Base-by-base conservation (phyloP, 1,140 invertebrate genomes). In the Sinella curviseta region DNA sequence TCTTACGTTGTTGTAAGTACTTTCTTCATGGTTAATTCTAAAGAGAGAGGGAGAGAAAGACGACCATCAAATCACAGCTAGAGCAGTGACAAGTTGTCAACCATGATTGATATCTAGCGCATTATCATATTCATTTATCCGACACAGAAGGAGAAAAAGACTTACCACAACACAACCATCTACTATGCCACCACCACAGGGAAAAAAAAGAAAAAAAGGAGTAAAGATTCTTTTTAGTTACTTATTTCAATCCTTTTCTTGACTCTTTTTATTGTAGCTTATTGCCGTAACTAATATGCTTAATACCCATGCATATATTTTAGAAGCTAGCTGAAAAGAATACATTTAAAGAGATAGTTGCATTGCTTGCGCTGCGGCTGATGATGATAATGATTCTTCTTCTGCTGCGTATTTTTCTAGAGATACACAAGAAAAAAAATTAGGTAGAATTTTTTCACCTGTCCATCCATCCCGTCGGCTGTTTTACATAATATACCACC, bases 41-140 rank as follows among this genome's bases (percentile, higher is more conserved):
- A 70, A 8, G n/a, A 70, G 12, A 70, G 14, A n/a, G 20, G 31
- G 31, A 3, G 65, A 70, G 24, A 24, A 60, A 70, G 31, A 70
- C 39, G 26, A 70, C 65, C 31, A 70, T 70, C 26, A 70, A 70
- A 70, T 70, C 65, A 33, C 65, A 70, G 65, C 65, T 70, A 70
- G 65, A 70, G 31, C 65, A 81, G 80, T 81, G 80, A 81, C 80
- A 81, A 81, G 77, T 77, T 81, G 80, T 81, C 80, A 81, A 77
- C 80, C 77, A 77, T 77, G 80, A 81, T 81, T 79, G 80, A 81
- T 81, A 77, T 78, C 80, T 81, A 76, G 80, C 80, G 78, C 78
- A 81, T 79, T 79, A 81, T 81, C 77, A 81, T 81, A 70, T 33
- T 70, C 65, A 70, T 70, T 70, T 70, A 70, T 70, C 65, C 65